phyloP scores from a whole-genome alignment of 1,140 invertebrate genomes.

The Heliconius melpomene region DNA sequence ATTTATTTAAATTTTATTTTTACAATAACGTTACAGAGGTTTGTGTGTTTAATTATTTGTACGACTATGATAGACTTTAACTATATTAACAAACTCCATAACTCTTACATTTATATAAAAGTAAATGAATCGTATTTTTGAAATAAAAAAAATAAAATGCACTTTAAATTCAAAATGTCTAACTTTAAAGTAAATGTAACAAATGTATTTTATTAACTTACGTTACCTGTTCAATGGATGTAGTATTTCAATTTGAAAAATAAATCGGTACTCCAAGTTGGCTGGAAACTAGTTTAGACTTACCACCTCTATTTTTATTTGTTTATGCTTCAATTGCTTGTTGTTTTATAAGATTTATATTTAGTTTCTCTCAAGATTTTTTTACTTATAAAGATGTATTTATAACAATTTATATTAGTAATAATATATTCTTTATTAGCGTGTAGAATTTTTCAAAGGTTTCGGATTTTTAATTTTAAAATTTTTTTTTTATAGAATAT shows the following conservation, averaged over 20 bases:
- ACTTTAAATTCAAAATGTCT: neutral
- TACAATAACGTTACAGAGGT: no score
- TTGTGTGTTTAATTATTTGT: no score
- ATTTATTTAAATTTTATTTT: neutral
- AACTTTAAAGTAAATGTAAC: neutral
- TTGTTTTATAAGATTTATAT: neutral
- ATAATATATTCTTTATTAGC: no score
- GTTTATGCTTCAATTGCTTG: neutral
- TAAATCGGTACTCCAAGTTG: conserved; percentile 9
- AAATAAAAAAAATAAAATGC: neutral
- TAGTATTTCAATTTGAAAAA: conserved; percentile 14
- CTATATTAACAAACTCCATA: no score
- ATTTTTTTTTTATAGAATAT: no score
- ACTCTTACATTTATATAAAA: no score
- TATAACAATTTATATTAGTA: no score
- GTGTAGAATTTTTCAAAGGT: no score
- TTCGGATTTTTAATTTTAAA: no score
- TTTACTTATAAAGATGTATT: neutral
- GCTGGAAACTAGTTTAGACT: conserved; percentile 11
- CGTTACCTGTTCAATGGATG: conserved; percentile 3
- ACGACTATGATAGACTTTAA: no score
- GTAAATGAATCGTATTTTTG: no score
- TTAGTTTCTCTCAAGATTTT: neutral
- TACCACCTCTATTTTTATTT: conserved; percentile 19
- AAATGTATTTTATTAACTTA: neutral